Base-by-base conservation (phyloP, 2,113 vertebrate genomes). In the Oreochromis aureus region DNA sequence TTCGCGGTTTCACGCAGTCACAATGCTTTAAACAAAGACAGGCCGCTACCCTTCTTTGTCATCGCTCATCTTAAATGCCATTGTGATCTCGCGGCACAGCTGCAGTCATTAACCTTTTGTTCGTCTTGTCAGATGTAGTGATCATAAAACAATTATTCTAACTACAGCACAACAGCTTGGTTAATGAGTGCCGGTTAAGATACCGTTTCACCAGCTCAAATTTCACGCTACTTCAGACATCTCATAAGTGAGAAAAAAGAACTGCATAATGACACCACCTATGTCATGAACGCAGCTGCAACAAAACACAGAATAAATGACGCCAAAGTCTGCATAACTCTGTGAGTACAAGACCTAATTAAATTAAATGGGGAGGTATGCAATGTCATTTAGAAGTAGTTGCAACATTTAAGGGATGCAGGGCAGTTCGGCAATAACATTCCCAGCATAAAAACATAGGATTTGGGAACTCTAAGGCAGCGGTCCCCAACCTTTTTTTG, bases 71-170 rank as follows among this genome's bases (percentile, higher is more conserved):
- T 2, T 18, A 54, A 39, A 80, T 54, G 73, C 27, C 46, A 51
- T 1, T 32, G 30, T 41, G 32, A 39, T 58, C 73, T 44, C 32
- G 19, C 34, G 19, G 83, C 69, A 30, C 73, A 85, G 73, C 73
- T 85, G 73, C 73, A 53, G 73, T 53, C 73, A 18, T 80, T 80
- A 85, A 80, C 84, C 44, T 85, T 85, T 80, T 53, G 73, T 53
- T 53, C 18, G 0, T 34, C 73, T 32, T 13, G 73, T 78, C 46
- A 78, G 10, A n/a, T 6, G 27, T 10, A 53, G 16, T 53, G 84
- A 80, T 85, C 73, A 85, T 53, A 48, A 27, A 41, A 85, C 46
- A 79, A 80, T 58, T 58, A 73, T 58, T 81, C 11, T 24, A 86
- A 73, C 58, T 41, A 13, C 22, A 54, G 56, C 32, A 39, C 66